These are phyloP conservation scores for Ailuropoda melanoleuca DNA, from an alignment of 2,113 vertebrate species.

Conservation along the genomic window DNA sequence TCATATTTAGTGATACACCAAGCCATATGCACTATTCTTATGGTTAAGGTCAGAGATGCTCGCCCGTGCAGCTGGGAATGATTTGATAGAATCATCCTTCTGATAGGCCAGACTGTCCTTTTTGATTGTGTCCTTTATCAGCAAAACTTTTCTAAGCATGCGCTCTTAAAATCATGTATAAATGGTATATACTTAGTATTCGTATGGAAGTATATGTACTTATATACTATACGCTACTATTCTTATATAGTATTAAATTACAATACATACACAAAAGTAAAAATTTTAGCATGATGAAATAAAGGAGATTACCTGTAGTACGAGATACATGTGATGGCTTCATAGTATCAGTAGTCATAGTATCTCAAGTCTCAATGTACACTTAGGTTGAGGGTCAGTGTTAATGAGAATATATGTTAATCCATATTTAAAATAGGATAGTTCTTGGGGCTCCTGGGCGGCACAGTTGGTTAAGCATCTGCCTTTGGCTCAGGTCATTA, in stretches of 20 bases:
- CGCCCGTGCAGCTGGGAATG: neutral
- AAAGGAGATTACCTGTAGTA: neutral
- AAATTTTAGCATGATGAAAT: neutral
- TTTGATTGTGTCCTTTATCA: neutral
- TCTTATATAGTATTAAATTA: neutral
- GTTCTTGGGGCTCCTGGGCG: neutral
- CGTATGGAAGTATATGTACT: neutral
- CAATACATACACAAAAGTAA: neutral
- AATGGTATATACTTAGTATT: neutral
- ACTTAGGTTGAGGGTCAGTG: constrained; percentile 11
- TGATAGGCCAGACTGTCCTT: neutral
- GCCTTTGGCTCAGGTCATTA: neutral
- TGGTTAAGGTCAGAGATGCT: neutral
- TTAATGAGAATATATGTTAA: neutral
- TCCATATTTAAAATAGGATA: neutral
- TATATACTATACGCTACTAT: neutral
- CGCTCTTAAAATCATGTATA: neutral
- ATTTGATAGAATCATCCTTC: neutral
- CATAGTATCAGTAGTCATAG: neutral
- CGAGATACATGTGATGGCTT: neutral
- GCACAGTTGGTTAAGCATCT: neutral
- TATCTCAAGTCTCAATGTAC: neutral
- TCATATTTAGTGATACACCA: neutral
- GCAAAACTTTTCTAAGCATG: neutral
- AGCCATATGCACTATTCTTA: neutral